Evolutionary conservation across 2,888 invertebrate genomes (phyloP), one percentile per base, ranked within the genome.

Genomic region (Dusona sp.): DNA sequence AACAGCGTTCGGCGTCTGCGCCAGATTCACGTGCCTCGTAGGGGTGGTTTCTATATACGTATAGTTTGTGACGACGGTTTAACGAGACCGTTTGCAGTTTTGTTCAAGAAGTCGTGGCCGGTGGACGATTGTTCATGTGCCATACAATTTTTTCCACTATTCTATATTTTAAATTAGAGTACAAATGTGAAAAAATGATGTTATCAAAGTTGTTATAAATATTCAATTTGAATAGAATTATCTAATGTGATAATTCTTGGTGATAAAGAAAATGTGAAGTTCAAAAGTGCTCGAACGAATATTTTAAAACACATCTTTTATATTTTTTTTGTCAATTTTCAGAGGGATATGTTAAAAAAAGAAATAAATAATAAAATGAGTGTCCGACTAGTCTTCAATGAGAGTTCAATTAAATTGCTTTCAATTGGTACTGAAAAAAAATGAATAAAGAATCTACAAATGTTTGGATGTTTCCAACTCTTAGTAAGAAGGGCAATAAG

Each of bases 1-100:
- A 88, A 86, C 79, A 88, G 86, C 85, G 79, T 84, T 81, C 85
- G 87, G 90, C 91, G 91, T 90, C 87, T 91, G 91, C 91, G 91
- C 90, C 84, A 87, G 77, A 84, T 87, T 90, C 91, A 90, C 90
- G 90, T 91, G 90, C 89, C 84, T 84, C 86, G 86, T 87, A 87
- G 88, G 89, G 89, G 86, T 88, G 87, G 86, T 87, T 89, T 88
- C 84, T 79, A 78, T 79, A 78, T 81, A 64, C 86, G 74, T 87
- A 84, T 87, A 88, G 89, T 88, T 84, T 79, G 79, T 83, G 87
- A 88, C 87, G 87, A 16, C 64, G 64, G 67, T 79, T 85, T 83
- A 87, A 84, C 87, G 87, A 84, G 88, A 85, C 83, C 85, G 85
- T 67, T 88, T 88, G 90, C 90, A 92, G 92, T 92, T 90, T 89